Conservation (phyloP, 2,113 vertebrate species). For the Smithornis capensis region DNA sequence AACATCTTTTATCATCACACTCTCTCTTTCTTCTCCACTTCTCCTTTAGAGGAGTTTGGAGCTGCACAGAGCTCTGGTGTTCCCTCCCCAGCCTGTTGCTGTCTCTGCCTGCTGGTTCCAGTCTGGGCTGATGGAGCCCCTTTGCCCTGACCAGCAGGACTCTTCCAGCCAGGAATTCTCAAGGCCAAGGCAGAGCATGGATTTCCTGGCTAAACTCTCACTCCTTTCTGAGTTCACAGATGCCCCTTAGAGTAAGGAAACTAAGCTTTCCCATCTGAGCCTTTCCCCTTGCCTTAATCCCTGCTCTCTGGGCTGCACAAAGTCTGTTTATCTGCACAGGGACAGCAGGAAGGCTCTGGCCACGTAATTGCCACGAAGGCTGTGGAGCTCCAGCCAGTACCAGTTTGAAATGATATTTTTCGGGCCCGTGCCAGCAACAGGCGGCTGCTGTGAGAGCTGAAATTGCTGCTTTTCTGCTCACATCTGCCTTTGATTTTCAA, state of each 20-base stretch:
- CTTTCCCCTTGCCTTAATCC: background rate
- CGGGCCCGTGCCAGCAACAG: background rate
- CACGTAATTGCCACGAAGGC: background rate
- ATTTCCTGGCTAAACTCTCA: background rate
- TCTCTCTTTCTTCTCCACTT: background rate
- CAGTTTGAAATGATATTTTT: background rate
- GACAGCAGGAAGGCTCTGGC: background rate
- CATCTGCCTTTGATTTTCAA: constrained; percentile 63
- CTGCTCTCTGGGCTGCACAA: background rate
- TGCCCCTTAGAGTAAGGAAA: background rate
- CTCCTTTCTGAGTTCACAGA: background rate
- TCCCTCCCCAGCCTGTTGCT: background rate
- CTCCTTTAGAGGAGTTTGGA: background rate
- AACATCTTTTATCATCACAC: constrained; percentile 24
- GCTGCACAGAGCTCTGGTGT: background rate
- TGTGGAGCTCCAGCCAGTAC: background rate
- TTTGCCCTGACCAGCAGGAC: background rate
- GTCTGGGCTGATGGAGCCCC: background rate
- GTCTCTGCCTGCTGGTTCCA: background rate
- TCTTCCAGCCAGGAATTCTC: background rate
- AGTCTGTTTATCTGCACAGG: background rate
- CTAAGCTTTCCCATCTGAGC: background rate
- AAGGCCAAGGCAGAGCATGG: background rate
- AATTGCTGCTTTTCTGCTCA: background rate
- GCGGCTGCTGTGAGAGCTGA: constrained; percentile 33